Percentiles rank a stretch among this genome's conserved stretches.
Evolutionary conservation across 2,888 invertebrate genomes (phyloP).

Genomic region (Trissolcus japonicus): DNA sequence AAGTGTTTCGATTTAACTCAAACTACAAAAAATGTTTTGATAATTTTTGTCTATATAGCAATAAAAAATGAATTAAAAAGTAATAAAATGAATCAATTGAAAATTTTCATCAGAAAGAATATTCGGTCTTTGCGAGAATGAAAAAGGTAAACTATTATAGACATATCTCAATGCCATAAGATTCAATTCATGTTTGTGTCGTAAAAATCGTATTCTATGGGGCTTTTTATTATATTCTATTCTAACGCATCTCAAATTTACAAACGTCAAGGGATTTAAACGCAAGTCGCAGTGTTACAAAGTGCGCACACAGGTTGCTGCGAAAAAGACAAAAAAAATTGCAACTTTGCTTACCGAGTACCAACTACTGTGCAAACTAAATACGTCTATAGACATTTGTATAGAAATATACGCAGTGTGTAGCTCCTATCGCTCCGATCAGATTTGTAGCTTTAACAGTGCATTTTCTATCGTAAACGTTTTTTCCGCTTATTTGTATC

Average conservation of each 20-base stretch:
- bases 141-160: no score
- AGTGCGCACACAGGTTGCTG: not conserved
- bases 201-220: no score
- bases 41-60: no score
- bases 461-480: not conserved
- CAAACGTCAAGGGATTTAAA: not conserved
- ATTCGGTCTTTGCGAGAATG: no score
- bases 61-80: no score
- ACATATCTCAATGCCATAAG: no score
- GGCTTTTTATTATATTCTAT: not conserved
- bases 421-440: conserved; percentile 1
- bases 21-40: no score
- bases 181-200: no score
- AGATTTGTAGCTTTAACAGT: not conserved
- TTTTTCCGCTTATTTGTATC: not conserved
- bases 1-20: no score
- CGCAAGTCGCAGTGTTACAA: not conserved
- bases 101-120: no score
- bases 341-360: not conserved
- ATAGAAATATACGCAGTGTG: conserved; percentile 1
- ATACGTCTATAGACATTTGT: conserved; percentile 1
- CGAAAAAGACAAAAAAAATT: not conserved
- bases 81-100: no score
- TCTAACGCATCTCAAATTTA: conserved; percentile 1
- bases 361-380: conserved; percentile 3